Conservation (phyloP, 2,888 invertebrate species). For the Chloroclystis v-ata region DNA sequence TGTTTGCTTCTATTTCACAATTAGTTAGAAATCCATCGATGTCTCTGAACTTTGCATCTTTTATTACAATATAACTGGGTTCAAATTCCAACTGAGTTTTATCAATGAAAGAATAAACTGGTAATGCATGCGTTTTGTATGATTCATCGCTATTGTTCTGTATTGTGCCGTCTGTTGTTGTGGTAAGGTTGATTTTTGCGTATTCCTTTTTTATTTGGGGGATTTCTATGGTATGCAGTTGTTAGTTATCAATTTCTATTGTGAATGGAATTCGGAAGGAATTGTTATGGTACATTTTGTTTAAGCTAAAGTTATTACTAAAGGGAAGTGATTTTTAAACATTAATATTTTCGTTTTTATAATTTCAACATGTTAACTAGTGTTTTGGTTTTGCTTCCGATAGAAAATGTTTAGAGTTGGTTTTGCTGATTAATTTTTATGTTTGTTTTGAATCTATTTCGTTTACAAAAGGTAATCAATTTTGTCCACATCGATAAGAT, state of each 20-base stretch:
- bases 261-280: slow-evolving; percentile 33
- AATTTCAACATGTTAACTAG: slow-evolving; percentile 10
- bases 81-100: slow-evolving; percentile 30
- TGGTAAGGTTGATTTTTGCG: slow-evolving; percentile 9
- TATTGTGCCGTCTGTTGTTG: slow-evolving; percentile 3
- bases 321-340: slow-evolving; percentile 19
- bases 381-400: slow-evolving; percentile 14
- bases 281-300: slow-evolving; percentile 24
- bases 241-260: slow-evolving; percentile 28
- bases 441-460: neutral
- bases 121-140: slow-evolving; percentile 24
- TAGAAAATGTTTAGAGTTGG: slow-evolving; percentile 1
- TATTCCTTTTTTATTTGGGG: slow-evolving; percentile 14
- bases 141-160: neutral
- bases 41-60: slow-evolving; percentile 2
- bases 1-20: slow-evolving; percentile 13
- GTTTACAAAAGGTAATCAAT: too few relatives aligned
- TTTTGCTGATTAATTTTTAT: neutral
- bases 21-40: slow-evolving; percentile 24
- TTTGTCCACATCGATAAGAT: too few relatives aligned
- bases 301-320: slow-evolving; percentile 18
- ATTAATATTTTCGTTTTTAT: slow-evolving; percentile 12
- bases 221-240: slow-evolving; percentile 23
- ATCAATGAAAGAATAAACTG: slow-evolving; percentile 31
- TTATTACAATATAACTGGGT: slow-evolving; percentile 26